These are phyloP conservation scores for Rhingia rostrata DNA, from an alignment of 2,888 invertebrate genomes.

Conservation along the genomic window DNA sequence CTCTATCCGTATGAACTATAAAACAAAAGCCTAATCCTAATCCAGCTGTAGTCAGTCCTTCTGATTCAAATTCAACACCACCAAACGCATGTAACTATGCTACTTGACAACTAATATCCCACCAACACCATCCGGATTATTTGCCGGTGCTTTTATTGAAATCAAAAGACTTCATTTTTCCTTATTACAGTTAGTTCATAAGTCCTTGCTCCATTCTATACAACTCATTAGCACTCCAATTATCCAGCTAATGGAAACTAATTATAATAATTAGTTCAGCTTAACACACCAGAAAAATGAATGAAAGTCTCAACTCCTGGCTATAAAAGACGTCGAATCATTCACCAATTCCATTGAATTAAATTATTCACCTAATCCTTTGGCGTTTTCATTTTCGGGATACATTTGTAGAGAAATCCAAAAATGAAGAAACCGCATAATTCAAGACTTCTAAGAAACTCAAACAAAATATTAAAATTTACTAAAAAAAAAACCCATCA, in stretches of 20 bases:
- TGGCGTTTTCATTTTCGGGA: background rate
- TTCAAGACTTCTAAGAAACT: background rate
- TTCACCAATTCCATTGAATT: background rate
- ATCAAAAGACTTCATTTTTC: too few species aligned
- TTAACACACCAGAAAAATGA: constrained; percentile 3
- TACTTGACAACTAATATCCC: too few species aligned
- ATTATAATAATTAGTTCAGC: constrained; percentile 27
- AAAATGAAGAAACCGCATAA: background rate
- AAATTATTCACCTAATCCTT: constrained; percentile 12
- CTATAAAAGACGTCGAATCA: constrained; percentile 17
- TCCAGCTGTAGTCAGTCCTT: too few species aligned
- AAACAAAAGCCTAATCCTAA: too few species aligned
- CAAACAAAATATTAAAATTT: too few species aligned
- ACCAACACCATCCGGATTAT: too few species aligned
- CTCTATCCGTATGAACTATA: too few species aligned
- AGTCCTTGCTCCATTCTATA: background rate
- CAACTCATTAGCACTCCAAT: constrained; percentile 3
- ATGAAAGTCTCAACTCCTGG: background rate
- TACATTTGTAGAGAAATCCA: background rate
- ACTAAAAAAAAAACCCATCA: too few species aligned
- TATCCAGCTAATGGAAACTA: constrained; percentile 1
- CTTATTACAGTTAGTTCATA: too few species aligned
- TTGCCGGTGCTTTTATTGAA: too few species aligned
- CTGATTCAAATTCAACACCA: too few species aligned
- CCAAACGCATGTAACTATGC: too few species aligned